A percentile compares a stretch with the other conserved stretches of the same genome.
Conservation (phyloP, 2,888 invertebrate species). For the Agonum fuliginosum region DNA sequence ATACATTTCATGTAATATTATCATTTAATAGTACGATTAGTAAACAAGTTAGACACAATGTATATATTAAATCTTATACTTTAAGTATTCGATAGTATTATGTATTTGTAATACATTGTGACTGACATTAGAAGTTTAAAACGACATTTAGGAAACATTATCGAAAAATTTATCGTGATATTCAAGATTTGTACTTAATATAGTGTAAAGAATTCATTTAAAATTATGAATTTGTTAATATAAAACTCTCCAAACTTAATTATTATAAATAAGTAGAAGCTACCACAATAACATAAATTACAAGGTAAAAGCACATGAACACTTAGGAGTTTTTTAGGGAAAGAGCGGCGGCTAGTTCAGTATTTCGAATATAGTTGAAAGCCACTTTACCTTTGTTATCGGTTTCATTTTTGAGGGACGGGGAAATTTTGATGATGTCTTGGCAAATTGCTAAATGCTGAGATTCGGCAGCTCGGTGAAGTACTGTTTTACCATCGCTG, state of each 20-base stretch:
- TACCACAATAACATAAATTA: constrained; percentile 29
- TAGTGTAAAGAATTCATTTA: constrained; percentile 33
- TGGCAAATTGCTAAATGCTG: constrained; percentile 73
- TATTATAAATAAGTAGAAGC: not conserved
- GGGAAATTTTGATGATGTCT: constrained; percentile 72
- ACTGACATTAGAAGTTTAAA: constrained; percentile 5
- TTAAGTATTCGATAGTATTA: constrained; percentile 24
- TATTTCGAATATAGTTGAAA: constrained; percentile 55
- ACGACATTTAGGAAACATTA: constrained; percentile 25
- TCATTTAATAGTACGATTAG: constrained; percentile 5
- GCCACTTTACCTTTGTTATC: constrained; percentile 62
- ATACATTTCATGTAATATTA: constrained; percentile 24
- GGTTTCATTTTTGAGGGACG: constrained; percentile 67
- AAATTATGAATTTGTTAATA: constrained; percentile 44
- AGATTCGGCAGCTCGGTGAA: constrained; percentile 84
- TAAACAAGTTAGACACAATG: constrained; percentile 28
- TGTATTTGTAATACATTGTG: constrained; percentile 15
- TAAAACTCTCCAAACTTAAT: constrained; percentile 37
- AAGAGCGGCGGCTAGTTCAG: constrained; percentile 46
- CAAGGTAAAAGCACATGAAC: constrained; percentile 35
- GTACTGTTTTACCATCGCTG: constrained; percentile 85
- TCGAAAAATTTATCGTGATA: constrained; percentile 1
- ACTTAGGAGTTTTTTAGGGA: constrained; percentile 52
- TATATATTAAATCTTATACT: constrained; percentile 25
- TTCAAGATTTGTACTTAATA: constrained; percentile 43